Evolutionary conservation across 2,113 vertebrate species (phyloP).

Genomic region (Chionomys nivalis): DNA sequence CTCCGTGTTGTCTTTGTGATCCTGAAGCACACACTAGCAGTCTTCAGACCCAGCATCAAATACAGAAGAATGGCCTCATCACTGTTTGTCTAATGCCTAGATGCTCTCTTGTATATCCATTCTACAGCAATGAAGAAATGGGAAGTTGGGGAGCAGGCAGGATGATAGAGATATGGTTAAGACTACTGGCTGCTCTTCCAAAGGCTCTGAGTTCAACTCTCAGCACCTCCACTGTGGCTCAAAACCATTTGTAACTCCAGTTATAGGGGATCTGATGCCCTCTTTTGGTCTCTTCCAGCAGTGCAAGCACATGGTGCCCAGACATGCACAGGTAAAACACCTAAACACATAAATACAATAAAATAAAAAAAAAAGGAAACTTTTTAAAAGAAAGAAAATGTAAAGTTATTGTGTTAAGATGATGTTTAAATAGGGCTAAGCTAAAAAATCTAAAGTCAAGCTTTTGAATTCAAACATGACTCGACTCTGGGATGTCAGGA

Average conservation of each 20-base stretch:
- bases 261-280: background rate
- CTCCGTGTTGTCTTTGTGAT: background rate
- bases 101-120: background rate
- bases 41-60: background rate
- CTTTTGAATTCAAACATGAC: background rate
- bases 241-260: background rate
- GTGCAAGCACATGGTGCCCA: too few relatives aligned
- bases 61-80: background rate
- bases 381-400: background rate
- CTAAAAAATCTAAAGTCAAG: background rate
- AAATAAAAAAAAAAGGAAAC: background rate
- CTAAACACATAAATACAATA: too few relatives aligned
- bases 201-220: background rate
- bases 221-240: background rate
- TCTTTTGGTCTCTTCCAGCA: background rate
- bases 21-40: rapidly evolving
- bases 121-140: background rate
- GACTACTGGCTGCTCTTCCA: background rate
- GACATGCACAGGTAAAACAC: background rate
- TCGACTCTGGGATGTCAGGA: background rate
- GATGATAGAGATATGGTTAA: background rate
- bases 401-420: background rate
- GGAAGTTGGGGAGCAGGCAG: background rate
- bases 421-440: background rate
- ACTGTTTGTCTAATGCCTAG: background rate